Base-by-base conservation (phyloP, 1,140 invertebrate genomes). In the Drosophila miranda region DNA sequence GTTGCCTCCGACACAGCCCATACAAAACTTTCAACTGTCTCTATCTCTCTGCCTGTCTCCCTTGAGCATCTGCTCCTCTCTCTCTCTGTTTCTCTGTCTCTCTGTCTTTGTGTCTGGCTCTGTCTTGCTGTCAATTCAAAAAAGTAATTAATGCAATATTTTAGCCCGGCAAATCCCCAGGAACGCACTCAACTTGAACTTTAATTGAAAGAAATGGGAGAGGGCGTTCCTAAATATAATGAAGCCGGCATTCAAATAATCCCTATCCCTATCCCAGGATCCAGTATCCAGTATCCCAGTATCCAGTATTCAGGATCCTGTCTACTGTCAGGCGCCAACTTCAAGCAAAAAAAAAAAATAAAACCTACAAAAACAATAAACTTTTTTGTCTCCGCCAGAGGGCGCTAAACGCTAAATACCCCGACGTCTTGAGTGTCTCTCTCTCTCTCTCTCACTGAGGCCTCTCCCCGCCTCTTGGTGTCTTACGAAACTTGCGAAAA, bases 401-500 rank as follows among this genome's bases (percentile, higher is more conserved):
- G 71, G 75, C 61, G 61, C 64, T 76, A 68, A 80, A 61, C 59
- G 55, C 72, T 82, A 78, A 82, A 78, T 75, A 53, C 58, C 19
- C 62, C 66, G 66, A 23, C 42, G 58, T 51, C 50, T 49, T 58
- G 28, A 58, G 51, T 66, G 43, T 54, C 46, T 57, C 48, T 46
- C 26, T 13, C 4, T 46, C 51, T 61, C 34, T 62, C 46, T 60
- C 28, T 30, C 16, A 38, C 16, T 38, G 23, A 26, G 3, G 23
- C 23, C 28, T 38, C 21, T 16, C 30, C 58, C 66, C 28, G 30
- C 45, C 42, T 45, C 2, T 16, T 28, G 41, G 14, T 44, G 30
- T 66, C 53, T 48, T 34, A 14, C 45, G 45, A 87, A 87, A 89
- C 64, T 89, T 84, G 64, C 64, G 55, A 75, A 79, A 90, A 90